Percentiles rank a stretch among this genome's conserved stretches.
Conservation (phyloP, 2,888 invertebrate species). For the Lycocerus yunnanus region DNA sequence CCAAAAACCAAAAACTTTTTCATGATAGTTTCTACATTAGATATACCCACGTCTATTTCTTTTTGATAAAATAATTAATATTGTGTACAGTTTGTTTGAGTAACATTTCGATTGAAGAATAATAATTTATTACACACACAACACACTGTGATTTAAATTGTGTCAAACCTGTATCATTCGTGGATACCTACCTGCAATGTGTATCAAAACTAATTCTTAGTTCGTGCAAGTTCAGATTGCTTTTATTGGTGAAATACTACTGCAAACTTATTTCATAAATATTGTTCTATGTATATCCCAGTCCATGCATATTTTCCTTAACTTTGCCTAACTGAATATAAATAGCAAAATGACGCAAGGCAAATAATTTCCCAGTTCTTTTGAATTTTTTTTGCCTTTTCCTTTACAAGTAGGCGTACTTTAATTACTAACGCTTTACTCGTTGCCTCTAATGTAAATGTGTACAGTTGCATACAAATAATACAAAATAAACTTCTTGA, state of each 20-base stretch:
- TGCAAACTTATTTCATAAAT: background rate
- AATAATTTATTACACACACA: too few species aligned
- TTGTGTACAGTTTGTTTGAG: too few species aligned
- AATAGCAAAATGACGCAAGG: background rate
- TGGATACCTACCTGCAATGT: background rate
- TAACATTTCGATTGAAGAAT: too few species aligned
- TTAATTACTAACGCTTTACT: background rate
- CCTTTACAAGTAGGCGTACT: background rate
- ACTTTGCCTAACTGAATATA: background rate
- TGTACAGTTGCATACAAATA: background rate
- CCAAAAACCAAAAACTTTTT: too few species aligned
- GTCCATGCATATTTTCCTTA: background rate
- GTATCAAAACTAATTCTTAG: background rate
- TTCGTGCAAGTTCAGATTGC: background rate
- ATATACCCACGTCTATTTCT: too few species aligned
- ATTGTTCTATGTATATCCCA: background rate
- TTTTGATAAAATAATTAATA: too few species aligned
- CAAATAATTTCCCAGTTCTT: background rate
- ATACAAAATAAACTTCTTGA: slow-evolving; percentile 3
- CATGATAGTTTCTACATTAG: too few species aligned
- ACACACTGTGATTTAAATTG: too few species aligned
- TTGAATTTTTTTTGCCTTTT: background rate
- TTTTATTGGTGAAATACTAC: background rate
- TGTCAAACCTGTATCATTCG: background rate
- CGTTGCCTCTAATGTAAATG: background rate